Conservation (phyloP, 2,113 vertebrate genomes). For the Micronycteris hirsuta region DNA sequence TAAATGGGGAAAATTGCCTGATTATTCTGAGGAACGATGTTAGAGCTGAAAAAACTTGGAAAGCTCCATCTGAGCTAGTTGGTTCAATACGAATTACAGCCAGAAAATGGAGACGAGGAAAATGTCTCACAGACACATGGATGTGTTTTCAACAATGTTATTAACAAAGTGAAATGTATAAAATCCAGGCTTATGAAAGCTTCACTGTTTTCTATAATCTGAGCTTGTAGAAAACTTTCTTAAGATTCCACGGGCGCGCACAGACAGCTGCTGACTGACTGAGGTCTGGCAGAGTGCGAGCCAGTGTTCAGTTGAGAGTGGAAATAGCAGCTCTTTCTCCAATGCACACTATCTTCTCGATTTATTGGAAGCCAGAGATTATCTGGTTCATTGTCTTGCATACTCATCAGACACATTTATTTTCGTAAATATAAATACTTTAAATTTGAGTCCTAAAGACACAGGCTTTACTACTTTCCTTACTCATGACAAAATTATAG, state of each 20-base stretch:
- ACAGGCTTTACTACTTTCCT: conserved; percentile 26
- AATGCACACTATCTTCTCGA: conserved; percentile 3
- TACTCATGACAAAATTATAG: background rate
- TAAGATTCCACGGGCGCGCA: background rate
- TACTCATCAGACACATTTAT: conserved; percentile 18
- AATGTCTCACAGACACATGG: background rate
- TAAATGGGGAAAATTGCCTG: background rate
- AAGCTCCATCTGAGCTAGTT: background rate
- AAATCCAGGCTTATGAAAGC: background rate
- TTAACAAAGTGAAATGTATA: background rate
- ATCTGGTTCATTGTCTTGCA: conserved; percentile 1
- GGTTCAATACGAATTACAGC: background rate
- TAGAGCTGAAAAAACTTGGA: background rate
- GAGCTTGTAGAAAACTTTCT: conserved; percentile 2
- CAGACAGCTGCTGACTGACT: background rate
- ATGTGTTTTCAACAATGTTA: background rate
- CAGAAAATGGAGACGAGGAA: background rate
- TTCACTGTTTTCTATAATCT: conserved; percentile 7
- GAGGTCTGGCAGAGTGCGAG: background rate
- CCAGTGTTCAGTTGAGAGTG: background rate
- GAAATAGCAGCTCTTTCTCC: conserved; percentile 4
- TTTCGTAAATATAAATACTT: background rate
- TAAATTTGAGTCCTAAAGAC: conserved; percentile 20
- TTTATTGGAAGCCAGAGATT: conserved; percentile 25
- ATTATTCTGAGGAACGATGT: background rate